These are phyloP conservation scores for Carposina sasakii DNA, from an alignment of 1,140 invertebrate genomes.

Conservation along the genomic window DNA sequence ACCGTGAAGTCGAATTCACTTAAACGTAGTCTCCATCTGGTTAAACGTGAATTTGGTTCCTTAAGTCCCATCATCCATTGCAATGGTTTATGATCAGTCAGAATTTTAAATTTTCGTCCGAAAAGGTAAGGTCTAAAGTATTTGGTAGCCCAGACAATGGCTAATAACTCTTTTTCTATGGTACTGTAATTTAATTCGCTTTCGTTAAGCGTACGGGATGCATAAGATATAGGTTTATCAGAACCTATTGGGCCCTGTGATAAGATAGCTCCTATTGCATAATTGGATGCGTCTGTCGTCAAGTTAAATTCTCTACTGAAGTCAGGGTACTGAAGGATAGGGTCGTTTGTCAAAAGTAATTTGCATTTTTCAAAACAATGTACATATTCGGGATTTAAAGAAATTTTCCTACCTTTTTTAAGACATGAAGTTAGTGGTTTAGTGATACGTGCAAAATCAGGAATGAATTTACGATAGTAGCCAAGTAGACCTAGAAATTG, in stretches of 20 bases:
- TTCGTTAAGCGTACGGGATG: slow-evolving; percentile 29
- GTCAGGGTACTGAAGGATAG: slow-evolving; percentile 21
- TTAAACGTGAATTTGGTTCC: slow-evolving; percentile 51
- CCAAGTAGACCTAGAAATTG: too few species aligned
- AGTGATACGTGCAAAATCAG: slow-evolving; percentile 30
- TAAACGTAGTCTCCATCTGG: slow-evolving; percentile 59
- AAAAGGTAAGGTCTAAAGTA: slow-evolving; percentile 68
- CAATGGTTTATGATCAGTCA: slow-evolving; percentile 65
- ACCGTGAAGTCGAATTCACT: slow-evolving; percentile 55
- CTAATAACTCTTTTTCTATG: slow-evolving; percentile 36
- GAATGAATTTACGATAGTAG: slow-evolving; percentile 34
- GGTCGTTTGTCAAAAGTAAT: slow-evolving; percentile 1
- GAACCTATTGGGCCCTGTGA: slow-evolving; percentile 15
- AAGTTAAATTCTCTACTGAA: slow-evolving; percentile 22
- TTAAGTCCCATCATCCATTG: slow-evolving; percentile 63
- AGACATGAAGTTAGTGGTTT: slow-evolving; percentile 32
- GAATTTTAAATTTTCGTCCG: slow-evolving; percentile 56
- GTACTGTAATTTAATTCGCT: slow-evolving; percentile 33
- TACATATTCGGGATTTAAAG: slow-evolving; percentile 29
- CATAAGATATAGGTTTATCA: slow-evolving; percentile 29
- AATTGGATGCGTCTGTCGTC: slow-evolving; percentile 24
- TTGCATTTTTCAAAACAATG: slow-evolving; percentile 11
- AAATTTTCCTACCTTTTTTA: slow-evolving; percentile 15
- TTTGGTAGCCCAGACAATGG: slow-evolving; percentile 12
- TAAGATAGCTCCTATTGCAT: slow-evolving; percentile 22